Base-by-base conservation (phyloP, 2,888 invertebrate species). In the Pristionchus entomophagus region DNA sequence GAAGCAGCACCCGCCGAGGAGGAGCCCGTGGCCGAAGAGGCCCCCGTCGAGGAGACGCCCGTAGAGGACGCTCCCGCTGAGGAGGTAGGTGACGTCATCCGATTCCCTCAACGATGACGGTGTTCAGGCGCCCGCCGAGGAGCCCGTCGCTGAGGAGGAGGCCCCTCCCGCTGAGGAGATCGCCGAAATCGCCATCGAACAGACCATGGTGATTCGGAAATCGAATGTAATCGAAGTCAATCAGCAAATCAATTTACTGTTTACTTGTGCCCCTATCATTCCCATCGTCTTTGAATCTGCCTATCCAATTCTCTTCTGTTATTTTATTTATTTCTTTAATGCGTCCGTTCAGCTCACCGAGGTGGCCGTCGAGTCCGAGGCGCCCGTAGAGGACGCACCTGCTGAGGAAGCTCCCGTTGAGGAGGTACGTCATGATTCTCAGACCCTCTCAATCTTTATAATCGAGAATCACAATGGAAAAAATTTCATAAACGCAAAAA, bases 51-150 rank as follows among this genome's bases (percentile, higher is more conserved):
- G 69, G 85, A 77, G 45, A 41, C 86, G 17, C 78, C 81, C 22
- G 83, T 32, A 26, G 86, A 86, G 29, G 87, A 87, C 22, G 83
- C 84, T 65, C 41, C 73, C 10, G 89, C 78, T 51, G 87, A 87
- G 38, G 86, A 88, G 87, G 84, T 49, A 84, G 6, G 19, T 14
- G 14, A 19, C 26, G 29, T 56, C 6, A 19, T 26, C 35, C n/a
- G 35, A 65, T 29, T 4, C 2, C 22, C n/a, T 53, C 51, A 87
- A 87, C 41, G 86, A 88, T 53, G 86, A 86, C 38, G 56, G 84
- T n/a, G 85, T 53, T 45, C 29, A 82, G 65, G 82, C 83, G 56
- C 84, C 87, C 12, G 86, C 86, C 19, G 87, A 77, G 29, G 88
- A 87, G 32, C 56, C 87, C n/a, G 78, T 69, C n/a, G 84, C 86